These are phyloP conservation scores for Aegotheles bennettii DNA, from an alignment of 2,113 vertebrate genomes.

Conservation along the genomic window DNA sequence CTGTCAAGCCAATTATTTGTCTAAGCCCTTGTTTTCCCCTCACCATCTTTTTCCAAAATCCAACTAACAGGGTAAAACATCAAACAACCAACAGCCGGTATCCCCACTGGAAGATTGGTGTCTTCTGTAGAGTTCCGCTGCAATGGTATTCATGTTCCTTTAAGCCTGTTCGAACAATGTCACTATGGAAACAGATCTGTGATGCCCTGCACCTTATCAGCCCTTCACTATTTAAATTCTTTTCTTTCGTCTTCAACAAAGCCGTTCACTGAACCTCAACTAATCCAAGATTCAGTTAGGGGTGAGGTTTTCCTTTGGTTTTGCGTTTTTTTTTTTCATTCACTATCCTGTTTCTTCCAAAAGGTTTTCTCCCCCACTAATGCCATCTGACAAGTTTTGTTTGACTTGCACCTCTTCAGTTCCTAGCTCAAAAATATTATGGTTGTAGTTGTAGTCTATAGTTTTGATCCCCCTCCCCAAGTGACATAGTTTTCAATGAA, in stretches of 20 bases:
- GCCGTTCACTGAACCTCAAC: slow-evolving; percentile 73
- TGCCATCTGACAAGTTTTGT: slow-evolving; percentile 23
- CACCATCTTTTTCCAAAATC: not conserved
- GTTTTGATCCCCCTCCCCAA: not conserved
- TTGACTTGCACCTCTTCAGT: not conserved
- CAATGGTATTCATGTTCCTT: slow-evolving; percentile 43
- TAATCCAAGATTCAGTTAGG: slow-evolving; percentile 70
- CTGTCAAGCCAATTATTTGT: not conserved
- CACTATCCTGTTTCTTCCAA: not conserved
- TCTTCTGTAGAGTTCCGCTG: slow-evolving; percentile 16
- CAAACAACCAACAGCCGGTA: not conserved
- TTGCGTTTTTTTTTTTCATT: not conserved
- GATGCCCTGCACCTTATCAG: slow-evolving; percentile 68
- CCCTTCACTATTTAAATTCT: slow-evolving; percentile 71
- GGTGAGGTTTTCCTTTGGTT: not conserved
- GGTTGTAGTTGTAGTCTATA: not conserved
- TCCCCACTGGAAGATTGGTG: not conserved
- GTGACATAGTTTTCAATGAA: not conserved
- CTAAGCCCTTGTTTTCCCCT: not conserved
- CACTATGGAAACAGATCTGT: slow-evolving; percentile 70
- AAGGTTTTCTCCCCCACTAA: slow-evolving; percentile 5
- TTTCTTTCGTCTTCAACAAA: slow-evolving; percentile 70
- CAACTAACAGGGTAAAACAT: not conserved
- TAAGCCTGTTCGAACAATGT: slow-evolving; percentile 62
- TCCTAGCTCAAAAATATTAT: not conserved